phyloP scores from a whole-genome alignment of 2,113 vertebrate genomes.

The Urocynchramus pylzowi region DNA sequence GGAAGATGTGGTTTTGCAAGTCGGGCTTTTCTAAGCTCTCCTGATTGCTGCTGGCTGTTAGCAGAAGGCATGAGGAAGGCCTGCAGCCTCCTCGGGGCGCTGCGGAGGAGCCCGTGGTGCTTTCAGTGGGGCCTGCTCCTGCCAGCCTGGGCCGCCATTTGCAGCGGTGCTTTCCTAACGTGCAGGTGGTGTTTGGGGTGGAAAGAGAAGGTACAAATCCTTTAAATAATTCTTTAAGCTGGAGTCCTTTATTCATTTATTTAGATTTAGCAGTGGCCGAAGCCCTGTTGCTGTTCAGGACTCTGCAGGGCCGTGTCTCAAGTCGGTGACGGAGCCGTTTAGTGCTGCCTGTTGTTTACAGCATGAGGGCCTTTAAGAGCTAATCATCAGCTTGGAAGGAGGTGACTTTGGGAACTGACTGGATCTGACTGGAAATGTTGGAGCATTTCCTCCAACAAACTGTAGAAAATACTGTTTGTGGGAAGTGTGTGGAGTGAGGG shows the following conservation, averaged over 20 bases:
- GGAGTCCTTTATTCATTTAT: neutral
- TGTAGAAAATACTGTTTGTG: conserved; percentile 36
- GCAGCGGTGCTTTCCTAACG: neutral
- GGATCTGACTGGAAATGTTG: neutral
- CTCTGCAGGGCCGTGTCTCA: neutral
- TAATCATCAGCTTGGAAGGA: neutral
- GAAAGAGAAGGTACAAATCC: neutral
- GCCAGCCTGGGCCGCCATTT: neutral
- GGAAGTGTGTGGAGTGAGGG: neutral
- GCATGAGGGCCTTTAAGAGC: neutral
- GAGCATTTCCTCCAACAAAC: conserved; percentile 31
- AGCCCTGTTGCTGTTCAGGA: neutral
- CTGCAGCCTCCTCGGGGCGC: rapidly evolving
- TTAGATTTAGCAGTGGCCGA: neutral
- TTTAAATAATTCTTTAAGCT: neutral
- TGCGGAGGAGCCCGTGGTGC: neutral
- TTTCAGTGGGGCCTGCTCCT: neutral
- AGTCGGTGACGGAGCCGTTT: rapidly evolving
- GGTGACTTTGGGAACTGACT: neutral
- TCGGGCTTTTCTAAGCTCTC: neutral
- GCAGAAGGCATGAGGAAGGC: no score
- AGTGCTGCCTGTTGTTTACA: neutral
- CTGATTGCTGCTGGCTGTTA: rapidly evolving
- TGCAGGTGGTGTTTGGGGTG: neutral
- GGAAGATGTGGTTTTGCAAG: neutral